phyloP scores from a whole-genome alignment of 35 echinoderm and acorn worm genomes.

The Patiria miniata region DNA sequence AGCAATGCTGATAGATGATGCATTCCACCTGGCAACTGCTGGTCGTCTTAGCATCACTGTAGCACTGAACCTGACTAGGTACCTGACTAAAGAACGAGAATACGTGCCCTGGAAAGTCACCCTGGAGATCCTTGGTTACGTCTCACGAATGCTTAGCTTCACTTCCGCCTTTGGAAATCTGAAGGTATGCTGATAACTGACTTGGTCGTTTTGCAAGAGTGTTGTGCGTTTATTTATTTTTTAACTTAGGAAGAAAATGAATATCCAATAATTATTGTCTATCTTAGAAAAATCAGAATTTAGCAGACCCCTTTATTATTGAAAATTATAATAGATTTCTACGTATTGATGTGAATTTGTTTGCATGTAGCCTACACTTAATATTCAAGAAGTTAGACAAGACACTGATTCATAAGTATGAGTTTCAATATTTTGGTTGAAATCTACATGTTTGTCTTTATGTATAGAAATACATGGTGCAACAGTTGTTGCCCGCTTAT shows the following conservation, averaged over 20 bases:
- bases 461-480: constrained; percentile 38
- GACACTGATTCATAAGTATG: no score
- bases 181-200: constrained; percentile 59
- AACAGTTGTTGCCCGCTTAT: constrained; percentile 35
- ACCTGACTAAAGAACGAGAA: constrained; percentile 68
- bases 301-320: no score
- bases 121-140: constrained; percentile 58
- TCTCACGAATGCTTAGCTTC: constrained; percentile 65
- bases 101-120: constrained; percentile 73
- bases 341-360: no score
- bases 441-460: not conserved
- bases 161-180: constrained; percentile 77
- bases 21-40: constrained; percentile 69
- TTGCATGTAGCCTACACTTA: no score
- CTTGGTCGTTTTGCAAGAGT: not conserved
- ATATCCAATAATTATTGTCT: no score
- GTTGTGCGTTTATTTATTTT: no score
- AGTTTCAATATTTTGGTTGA: no score
- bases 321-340: no score
- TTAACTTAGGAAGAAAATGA: no score
- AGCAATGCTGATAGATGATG: constrained; percentile 77
- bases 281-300: constrained; percentile 1
- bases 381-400: no score
- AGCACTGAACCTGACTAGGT: constrained; percentile 67
- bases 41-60: constrained; percentile 65